phyloP scores from a whole-genome alignment of 2,888 invertebrate genomes.

The Terebella lapidaria region DNA sequence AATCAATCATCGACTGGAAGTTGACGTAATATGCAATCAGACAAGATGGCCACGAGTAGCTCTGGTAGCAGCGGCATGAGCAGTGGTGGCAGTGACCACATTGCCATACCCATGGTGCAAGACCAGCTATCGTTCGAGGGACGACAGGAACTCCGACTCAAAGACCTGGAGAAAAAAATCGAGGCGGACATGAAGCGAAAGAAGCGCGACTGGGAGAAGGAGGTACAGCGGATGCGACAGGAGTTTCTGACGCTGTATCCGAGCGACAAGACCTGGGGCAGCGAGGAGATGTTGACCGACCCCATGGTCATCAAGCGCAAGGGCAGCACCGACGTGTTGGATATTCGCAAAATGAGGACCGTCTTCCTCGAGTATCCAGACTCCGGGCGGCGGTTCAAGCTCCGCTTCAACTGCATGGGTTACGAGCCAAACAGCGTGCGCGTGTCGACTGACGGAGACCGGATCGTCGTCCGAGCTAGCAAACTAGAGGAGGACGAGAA shows the following conservation, averaged over 20 bases:
- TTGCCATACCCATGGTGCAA: conserved; percentile 19
- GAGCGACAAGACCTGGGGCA: conserved; percentile 20
- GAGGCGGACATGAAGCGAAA: conserved; percentile 23
- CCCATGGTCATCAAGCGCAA: conserved; percentile 22
- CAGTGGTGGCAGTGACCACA: not conserved
- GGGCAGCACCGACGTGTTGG: conserved; percentile 27
- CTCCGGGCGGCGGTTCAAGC: conserved; percentile 21
- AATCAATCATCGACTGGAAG: not conserved
- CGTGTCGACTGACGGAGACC: conserved; percentile 22
- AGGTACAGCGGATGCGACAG: conserved; percentile 26
- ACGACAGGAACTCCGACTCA: conserved; percentile 17
- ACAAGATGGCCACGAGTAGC: not conserved
- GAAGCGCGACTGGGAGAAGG: conserved; percentile 24
- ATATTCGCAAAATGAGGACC: conserved; percentile 25
- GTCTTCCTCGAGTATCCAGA: conserved; percentile 28
- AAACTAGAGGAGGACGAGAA: conserved; percentile 14
- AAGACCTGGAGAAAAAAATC: conserved; percentile 25
- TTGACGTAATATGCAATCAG: not conserved
- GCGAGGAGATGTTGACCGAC: conserved; percentile 22
- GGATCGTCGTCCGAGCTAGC: conserved; percentile 21
- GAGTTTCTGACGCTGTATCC: conserved; percentile 28
- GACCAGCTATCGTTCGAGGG: conserved; percentile 25
- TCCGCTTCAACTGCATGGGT: conserved; percentile 23
- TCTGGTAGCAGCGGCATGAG: not conserved
- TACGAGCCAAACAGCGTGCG: conserved; percentile 18